Percentiles rank a stretch among this genome's conserved stretches.
These are phyloP conservation scores for Otolemur crassicaudatus DNA, from an alignment of 2,797 vertebrate species.

Conservation along the genomic window DNA sequence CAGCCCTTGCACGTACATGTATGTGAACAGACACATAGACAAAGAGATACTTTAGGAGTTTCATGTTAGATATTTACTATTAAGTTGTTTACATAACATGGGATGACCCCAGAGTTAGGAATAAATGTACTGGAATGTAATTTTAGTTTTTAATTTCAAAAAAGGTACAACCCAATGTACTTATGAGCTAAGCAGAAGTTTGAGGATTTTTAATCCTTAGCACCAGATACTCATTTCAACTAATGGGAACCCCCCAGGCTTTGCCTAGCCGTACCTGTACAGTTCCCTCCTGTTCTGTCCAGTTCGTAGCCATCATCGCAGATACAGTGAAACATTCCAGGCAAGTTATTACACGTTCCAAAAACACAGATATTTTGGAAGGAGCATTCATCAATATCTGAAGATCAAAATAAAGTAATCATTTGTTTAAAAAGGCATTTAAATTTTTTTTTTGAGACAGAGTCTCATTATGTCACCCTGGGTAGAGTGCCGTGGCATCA, in stretches of 20 bases:
- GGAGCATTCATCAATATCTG: constrained; percentile 92
- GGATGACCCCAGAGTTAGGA: neutral
- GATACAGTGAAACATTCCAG: constrained; percentile 92
- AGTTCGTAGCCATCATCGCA: constrained; percentile 92
- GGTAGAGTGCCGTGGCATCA: too few relatives aligned
- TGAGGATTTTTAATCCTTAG: neutral
- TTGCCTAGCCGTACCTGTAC: constrained; percentile 88
- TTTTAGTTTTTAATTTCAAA: neutral
- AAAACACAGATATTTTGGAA: constrained; percentile 93
- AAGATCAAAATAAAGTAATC: constrained; percentile 58
- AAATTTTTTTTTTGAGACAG: neutral
- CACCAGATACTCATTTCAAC: neutral
- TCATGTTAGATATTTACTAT: constrained; percentile 32
- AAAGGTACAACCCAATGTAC: neutral
- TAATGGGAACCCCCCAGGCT: neutral
- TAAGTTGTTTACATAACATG: neutral
- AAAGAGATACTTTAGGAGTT: neutral
- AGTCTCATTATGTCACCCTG: too few relatives aligned
- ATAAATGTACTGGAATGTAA: neutral
- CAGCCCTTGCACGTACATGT: neutral
- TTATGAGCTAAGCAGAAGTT: neutral
- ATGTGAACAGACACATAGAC: neutral
- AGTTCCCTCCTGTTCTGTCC: constrained; percentile 91
- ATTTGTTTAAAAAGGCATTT: constrained; percentile 22
- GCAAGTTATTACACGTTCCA: constrained; percentile 92